Conservation (phyloP, 2,888 invertebrate species). For the Himalopsyche tibetana region DNA sequence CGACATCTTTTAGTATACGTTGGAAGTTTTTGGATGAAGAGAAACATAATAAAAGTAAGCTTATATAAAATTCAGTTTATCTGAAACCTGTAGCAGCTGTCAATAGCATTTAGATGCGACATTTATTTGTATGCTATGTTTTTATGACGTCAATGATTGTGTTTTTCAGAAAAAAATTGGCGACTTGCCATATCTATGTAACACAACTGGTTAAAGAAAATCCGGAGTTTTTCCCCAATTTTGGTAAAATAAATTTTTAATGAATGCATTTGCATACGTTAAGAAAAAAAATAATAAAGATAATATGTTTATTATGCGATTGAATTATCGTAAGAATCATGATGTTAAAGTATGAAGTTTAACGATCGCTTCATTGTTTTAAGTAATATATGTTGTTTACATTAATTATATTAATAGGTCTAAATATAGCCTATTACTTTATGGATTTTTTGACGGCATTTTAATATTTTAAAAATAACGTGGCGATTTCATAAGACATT, state of each 20-base stretch:
- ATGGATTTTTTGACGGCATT: not conserved
- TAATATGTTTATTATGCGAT: no score
- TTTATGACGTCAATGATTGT: slow-evolving; percentile 15
- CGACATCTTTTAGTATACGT: not conserved
- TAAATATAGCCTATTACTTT: not conserved
- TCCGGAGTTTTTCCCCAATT: not conserved
- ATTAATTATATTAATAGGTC: not conserved
- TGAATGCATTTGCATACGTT: not conserved
- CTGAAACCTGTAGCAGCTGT: slow-evolving; percentile 16
- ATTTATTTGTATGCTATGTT: not conserved
- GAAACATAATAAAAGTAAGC: not conserved
- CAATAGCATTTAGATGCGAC: not conserved
- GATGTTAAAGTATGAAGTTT: no score
- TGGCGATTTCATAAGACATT: slow-evolving; percentile 26
- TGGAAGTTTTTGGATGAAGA: not conserved
- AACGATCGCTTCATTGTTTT: no score
- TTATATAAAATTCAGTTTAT: slow-evolving; percentile 19
- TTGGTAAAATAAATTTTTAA: not conserved
- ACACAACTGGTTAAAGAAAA: not conserved
- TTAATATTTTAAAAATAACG: slow-evolving; percentile 22
- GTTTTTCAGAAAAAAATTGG: not conserved
- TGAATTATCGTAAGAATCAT: no score
- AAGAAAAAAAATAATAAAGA: no score
- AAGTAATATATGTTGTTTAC: no score
- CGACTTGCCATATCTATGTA: not conserved